Conservation (phyloP, 2,797 vertebrate genomes). For the Columba guinea region DNA sequence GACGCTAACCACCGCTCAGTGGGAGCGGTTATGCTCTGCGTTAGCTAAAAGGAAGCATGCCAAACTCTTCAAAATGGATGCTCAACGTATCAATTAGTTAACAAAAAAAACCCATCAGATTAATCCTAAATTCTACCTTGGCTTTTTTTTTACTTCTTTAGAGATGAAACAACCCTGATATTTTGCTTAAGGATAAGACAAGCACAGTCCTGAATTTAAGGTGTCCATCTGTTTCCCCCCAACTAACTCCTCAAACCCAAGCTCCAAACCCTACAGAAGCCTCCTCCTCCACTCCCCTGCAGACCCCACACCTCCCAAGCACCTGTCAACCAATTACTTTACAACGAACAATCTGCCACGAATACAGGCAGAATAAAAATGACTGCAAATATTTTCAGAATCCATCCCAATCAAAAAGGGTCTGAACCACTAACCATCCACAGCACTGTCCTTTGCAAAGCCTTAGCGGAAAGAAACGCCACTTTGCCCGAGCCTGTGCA, state of each 20-base stretch:
- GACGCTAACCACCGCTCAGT: background rate
- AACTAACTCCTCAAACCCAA: background rate
- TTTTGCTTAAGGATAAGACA: background rate
- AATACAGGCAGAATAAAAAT: background rate
- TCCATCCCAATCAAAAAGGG: background rate
- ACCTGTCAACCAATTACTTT: background rate
- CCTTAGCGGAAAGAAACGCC: background rate
- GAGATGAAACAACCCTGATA: background rate
- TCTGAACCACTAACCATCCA: background rate
- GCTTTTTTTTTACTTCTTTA: background rate
- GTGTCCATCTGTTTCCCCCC: background rate
- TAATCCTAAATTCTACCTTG: background rate
- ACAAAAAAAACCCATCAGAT: background rate
- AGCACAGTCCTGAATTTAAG: background rate
- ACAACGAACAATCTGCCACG: background rate
- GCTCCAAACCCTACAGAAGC: background rate
- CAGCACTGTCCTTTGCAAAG: background rate
- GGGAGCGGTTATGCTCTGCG: background rate
- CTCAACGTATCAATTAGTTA: background rate
- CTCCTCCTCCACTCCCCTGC: background rate
- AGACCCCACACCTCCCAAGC: background rate
- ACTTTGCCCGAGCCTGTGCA: background rate
- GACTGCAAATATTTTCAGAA: background rate
- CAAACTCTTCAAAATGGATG: background rate
- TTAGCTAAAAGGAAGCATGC: background rate